Percentiles rank a stretch among this genome's conserved stretches.
Evolutionary conservation across 1,140 invertebrate species (phyloP).

Genomic region (Euborellia annulipes): DNA sequence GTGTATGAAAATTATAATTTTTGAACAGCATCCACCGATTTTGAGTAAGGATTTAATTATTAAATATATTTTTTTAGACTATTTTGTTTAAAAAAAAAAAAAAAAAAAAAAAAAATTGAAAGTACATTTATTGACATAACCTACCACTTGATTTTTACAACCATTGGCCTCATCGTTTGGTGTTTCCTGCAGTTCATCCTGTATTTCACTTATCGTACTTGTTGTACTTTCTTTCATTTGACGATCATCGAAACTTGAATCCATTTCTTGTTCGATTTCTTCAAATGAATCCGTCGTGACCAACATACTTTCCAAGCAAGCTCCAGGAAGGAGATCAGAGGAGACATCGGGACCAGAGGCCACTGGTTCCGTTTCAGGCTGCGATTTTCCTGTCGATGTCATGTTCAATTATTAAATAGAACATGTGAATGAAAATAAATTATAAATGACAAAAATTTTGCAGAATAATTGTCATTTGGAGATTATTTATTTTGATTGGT

Average conservation of each 20-base stretch:
- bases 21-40: background rate
- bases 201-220: constrained; percentile 38
- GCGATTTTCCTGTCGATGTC: too few relatives aligned
- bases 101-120: background rate
- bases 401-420: too few relatives aligned
- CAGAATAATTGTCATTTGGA: too few relatives aligned
- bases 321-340: constrained; percentile 34
- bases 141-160: constrained; percentile 10
- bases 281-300: constrained; percentile 51
- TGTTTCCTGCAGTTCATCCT: constrained; percentile 31
- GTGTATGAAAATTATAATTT: too few relatives aligned
- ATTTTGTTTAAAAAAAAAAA: background rate
- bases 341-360: constrained; percentile 18
- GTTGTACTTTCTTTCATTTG: constrained; percentile 26
- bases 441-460: too few relatives aligned
- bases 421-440: too few relatives aligned
- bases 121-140: background rate
- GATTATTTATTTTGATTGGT: too few relatives aligned
- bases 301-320: constrained; percentile 43
- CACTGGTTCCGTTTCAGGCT: too few relatives aligned
- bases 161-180: constrained; percentile 3
- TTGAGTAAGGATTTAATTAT: background rate
- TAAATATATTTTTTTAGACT: background rate
- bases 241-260: constrained; percentile 38
- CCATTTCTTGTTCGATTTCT: constrained; percentile 49